Percentiles rank a stretch among this genome's conserved stretches.
These are phyloP conservation scores for Lamellibrachia satsuma DNA, from an alignment of 2,888 invertebrate genomes.

Conservation along the genomic window DNA sequence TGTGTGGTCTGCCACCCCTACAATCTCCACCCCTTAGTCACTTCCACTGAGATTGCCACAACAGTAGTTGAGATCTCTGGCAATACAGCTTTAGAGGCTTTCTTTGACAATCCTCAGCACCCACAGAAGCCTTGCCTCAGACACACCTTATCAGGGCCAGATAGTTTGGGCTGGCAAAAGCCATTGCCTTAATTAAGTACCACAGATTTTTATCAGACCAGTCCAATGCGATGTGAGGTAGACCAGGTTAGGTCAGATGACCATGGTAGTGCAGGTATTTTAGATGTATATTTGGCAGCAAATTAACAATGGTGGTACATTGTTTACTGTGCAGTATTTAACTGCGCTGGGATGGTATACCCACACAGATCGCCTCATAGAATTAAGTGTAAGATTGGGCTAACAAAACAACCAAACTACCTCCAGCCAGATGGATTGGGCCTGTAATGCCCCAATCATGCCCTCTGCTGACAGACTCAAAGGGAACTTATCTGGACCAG, in stretches of 20 bases:
- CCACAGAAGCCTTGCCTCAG: not conserved
- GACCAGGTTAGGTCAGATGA: not conserved
- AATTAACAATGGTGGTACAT: not conserved
- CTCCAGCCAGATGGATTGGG: not conserved
- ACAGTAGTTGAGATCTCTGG: not conserved
- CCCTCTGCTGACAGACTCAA: not conserved
- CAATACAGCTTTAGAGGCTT: not conserved
- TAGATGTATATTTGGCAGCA: not conserved
- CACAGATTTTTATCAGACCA: not conserved
- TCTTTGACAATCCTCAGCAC: not conserved
- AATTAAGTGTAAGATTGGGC: not conserved
- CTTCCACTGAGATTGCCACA: not conserved
- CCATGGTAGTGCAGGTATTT: not conserved
- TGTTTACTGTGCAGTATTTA: not conserved
- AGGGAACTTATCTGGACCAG: not conserved
- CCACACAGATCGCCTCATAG: not conserved
- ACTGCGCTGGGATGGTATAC: not conserved
- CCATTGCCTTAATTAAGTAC: slow-evolving; percentile 8
- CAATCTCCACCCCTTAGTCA: not conserved
- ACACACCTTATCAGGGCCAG: not conserved
- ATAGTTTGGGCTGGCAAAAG: not conserved
- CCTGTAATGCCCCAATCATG: not conserved
- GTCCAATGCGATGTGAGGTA: not conserved
- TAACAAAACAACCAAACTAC: not conserved
- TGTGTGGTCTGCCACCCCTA: not conserved